Evolutionary conservation across 1,140 invertebrate genomes (phyloP), one percentile per base, ranked within the genome.

Genomic region (Megalopta genalis): DNA sequence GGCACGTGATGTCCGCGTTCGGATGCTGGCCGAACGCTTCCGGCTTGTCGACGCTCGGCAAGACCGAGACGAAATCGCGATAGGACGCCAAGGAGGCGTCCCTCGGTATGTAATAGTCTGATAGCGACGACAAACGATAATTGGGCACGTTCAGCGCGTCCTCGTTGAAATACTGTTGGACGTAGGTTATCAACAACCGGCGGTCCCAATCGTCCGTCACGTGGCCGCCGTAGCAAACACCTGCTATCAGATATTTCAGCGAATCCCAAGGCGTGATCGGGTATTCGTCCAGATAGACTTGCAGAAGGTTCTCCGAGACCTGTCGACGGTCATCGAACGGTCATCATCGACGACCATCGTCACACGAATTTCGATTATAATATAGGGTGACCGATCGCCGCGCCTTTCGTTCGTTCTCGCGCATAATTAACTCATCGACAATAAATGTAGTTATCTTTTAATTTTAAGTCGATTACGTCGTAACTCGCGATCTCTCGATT

Each of bases 201-300:
- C 97, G 94, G 93, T 98, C 98, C 97, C 97, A 98, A 90, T 98
- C 97, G 90, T 99, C 97, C 6, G 98, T 98, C 71, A 99, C 97
- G 92, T 98, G 98, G 0, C 98, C 98, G 25, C 98, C 98, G 87
- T 99, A 98, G 94, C 97, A 98, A 82, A 98, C 97, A 86, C 97
- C 97, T 6, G 97, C 97, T 91, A 98, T 97, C 60, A 98, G 92
- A 92, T 98, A 98, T 83, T 97, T 96, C 65, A 99, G 92, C 63
- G 98, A 97, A 87, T 97, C 97, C 97, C 97, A 98, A 1, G 97
- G 97, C 0, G 96, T 97, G 4, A 96, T 95, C 52, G 96, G 94
- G 91, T 98, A 98, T 85, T 97, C 96, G 87, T 97, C 96, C 60
- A 98, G 92, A 90, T 98, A 98, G 62, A 97, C 95, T 37, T 95